phyloP scores from a whole-genome alignment of 2,113 vertebrate species.

The Pygoscelis antarcticus region DNA sequence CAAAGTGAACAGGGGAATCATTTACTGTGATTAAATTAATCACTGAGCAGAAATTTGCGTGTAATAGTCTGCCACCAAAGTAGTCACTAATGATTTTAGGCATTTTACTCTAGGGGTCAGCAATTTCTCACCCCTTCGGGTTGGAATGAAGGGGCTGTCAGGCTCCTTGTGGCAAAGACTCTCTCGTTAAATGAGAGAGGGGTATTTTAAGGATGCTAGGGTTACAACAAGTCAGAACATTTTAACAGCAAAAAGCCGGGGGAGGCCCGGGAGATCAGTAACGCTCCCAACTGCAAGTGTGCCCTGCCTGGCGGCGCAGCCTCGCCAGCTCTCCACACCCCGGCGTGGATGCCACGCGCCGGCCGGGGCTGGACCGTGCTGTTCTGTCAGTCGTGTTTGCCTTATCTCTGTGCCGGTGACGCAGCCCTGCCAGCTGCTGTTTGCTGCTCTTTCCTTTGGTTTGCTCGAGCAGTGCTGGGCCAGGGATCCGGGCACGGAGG shows the following conservation, averaged over 20 bases:
- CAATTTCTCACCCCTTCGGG: not conserved
- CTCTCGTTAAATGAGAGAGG: not conserved
- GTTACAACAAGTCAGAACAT: not conserved
- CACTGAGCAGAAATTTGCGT: not conserved
- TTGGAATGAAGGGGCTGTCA: not conserved
- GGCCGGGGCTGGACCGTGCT: not conserved
- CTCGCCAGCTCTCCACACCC: too few species aligned
- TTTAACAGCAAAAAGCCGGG: not conserved
- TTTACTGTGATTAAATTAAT: not conserved
- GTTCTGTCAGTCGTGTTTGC: rapidly evolving
- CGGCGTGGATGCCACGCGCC: not conserved
- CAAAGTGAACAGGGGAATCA: not conserved
- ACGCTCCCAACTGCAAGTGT: not conserved
- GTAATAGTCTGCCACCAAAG: not conserved
- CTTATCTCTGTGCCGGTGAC: rapidly evolving
- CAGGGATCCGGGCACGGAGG: rapidly evolving
- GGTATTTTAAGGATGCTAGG: not conserved
- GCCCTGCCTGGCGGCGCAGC: not conserved
- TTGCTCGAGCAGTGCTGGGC: not conserved
- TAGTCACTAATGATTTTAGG: not conserved
- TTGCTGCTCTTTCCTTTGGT: not conserved
- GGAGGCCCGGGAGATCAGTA: not conserved
- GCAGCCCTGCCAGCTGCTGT: not conserved
- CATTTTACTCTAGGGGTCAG: not conserved
- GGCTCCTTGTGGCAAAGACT: rapidly evolving